Evolutionary conservation across 2,797 vertebrate species (phyloP).

Genomic region (Amniataba percoides): DNA sequence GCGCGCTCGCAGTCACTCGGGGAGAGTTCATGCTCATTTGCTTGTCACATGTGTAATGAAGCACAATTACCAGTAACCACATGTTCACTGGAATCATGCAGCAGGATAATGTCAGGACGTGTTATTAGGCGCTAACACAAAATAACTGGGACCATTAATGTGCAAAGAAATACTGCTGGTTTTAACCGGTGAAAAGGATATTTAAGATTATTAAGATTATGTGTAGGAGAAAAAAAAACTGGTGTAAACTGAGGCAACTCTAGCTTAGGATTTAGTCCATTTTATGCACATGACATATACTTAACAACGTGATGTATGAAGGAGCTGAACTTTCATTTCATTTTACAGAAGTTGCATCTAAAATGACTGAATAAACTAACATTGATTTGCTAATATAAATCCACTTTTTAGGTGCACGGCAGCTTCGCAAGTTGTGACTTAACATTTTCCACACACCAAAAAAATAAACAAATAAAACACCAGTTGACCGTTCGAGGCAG

Average conservation of each 20-base stretch:
- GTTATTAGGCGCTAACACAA: constrained; percentile 25
- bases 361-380: too few relatives aligned
- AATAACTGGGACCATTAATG: neutral
- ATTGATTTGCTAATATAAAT: too few relatives aligned
- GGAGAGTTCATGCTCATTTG: constrained; percentile 31
- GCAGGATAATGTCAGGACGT: neutral
- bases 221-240: neutral
- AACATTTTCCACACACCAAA: neutral
- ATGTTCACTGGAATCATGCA: constrained; percentile 24
- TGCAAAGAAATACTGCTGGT: neutral
- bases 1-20: neutral
- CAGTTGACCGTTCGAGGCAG: neutral
- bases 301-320: too few relatives aligned
- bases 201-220: neutral
- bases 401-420: too few relatives aligned
- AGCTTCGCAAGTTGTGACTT: neutral
- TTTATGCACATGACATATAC: neutral
- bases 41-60: constrained; percentile 35
- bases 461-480: neutral
- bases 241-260: neutral
- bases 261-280: neutral
- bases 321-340: too few relatives aligned
- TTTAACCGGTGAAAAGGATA: neutral
- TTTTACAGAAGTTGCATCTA: too few relatives aligned
- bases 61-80: constrained; percentile 35